phyloP scores from a whole-genome alignment of 2,888 invertebrate genomes.

The Schizotus pectinicornis region DNA sequence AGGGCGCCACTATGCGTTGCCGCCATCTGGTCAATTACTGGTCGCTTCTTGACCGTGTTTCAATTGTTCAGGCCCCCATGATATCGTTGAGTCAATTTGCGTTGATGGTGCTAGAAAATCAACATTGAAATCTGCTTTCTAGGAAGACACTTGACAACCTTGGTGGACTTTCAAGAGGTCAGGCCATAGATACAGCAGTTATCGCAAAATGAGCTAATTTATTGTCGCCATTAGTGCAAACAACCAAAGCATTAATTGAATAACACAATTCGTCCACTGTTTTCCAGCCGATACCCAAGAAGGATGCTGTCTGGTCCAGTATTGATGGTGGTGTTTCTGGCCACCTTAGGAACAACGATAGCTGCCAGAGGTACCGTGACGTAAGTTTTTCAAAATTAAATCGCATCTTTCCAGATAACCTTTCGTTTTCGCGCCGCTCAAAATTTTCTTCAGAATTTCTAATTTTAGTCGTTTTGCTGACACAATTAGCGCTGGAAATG shows the following conservation, averaged over 20 bases:
- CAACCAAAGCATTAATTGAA: slow-evolving; percentile 1
- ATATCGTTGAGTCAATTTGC: not conserved
- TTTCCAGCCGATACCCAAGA: not conserved
- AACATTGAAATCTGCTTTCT: not conserved
- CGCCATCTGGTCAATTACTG: slow-evolving; percentile 11
- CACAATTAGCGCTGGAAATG: not conserved
- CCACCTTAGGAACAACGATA: slow-evolving; percentile 13
- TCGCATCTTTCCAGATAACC: not conserved
- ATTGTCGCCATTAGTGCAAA: slow-evolving; percentile 4
- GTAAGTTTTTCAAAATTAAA: slow-evolving; percentile 15
- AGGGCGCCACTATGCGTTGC: slow-evolving; percentile 15
- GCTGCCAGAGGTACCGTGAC: slow-evolving; percentile 20
- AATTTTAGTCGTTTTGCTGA: not conserved
- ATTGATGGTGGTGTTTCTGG: slow-evolving; percentile 8
- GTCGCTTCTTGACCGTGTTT: not conserved
- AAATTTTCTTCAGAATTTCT: not conserved
- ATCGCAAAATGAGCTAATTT: slow-evolving; percentile 19
- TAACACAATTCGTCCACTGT: too few species aligned
- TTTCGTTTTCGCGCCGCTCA: not conserved
- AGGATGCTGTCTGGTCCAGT: slow-evolving; percentile 4
- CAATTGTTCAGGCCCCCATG: not conserved
- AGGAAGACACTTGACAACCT: slow-evolving; percentile 19
- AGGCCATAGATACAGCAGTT: slow-evolving; percentile 22
- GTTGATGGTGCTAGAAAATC: too few species aligned
- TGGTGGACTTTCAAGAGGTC: slow-evolving; percentile 7